Base-by-base conservation (phyloP, 2,888 invertebrate species). In the Adelphocoris suturalis region DNA sequence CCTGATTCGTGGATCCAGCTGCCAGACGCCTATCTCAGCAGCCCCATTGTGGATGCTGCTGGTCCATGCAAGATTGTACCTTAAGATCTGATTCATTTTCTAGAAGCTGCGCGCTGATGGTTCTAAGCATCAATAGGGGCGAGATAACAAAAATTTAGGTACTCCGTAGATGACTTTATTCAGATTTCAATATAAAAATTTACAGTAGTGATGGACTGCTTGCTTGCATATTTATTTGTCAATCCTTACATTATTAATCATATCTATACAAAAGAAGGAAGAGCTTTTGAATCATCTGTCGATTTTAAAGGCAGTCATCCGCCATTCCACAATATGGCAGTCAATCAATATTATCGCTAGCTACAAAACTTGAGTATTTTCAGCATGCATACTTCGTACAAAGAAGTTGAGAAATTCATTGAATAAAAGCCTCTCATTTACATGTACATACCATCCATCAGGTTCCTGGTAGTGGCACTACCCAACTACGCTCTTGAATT, bases 261-360 rank as follows among this genome's bases (percentile, higher is more conserved):
- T 68, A 12, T 68, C 23, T 23, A 37, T 37, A 37, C 37, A 68
- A 68, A 7, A 27, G 23, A 68, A 68, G 68, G 68, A 68, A 68
- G 68, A 68, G 68, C 68, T 23, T 68, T 57, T 27, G 27, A 68
- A 68, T 68, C 68, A 68, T 23, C 68, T 27, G 68, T 68, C 19
- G 23, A 68, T 19, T 68, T 68, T 7, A 68, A 12, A 68, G 68
- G 68, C 68, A 68, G 68, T 68, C 68, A 68, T 68, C 13, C 19
- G 68, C 68, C 68, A 68, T 68, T n/a, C 16, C n/a, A n/a, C 57
- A 57, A n/a, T 57, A 16, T 57, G 57, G 57, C 57, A 16, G 14
- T 57, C n/a, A n/a, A 7, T n/a, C n/a, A n/a, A n/a, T n/a, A n/a
- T 57, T 57, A 57, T 57, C 57, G 7, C 57, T 57, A 57, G 57